These are phyloP conservation scores for Trissolcus brochymenae DNA, from an alignment of 2,888 invertebrate genomes.

Conservation along the genomic window DNA sequence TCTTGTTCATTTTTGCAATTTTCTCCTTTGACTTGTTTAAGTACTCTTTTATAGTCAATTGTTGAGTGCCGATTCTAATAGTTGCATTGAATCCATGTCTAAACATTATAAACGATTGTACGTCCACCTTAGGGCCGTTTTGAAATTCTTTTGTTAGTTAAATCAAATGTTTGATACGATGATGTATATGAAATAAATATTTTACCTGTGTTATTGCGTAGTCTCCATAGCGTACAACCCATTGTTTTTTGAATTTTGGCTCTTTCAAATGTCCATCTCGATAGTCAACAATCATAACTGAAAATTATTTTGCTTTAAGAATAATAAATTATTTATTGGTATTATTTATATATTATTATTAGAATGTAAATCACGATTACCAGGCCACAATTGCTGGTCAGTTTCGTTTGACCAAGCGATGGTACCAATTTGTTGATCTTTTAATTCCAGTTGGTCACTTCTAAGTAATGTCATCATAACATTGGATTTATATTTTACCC, in stretches of 20 bases:
- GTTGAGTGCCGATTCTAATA: background rate
- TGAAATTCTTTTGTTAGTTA: background rate
- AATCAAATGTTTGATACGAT: background rate
- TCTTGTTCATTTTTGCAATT: constrained; percentile 6
- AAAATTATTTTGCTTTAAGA: background rate
- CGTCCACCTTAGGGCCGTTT: background rate
- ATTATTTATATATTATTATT: too few relatives aligned
- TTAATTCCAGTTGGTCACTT: constrained; percentile 63
- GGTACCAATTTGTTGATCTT: constrained; percentile 68
- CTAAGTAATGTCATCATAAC: constrained; percentile 1
- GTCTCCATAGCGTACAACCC: constrained; percentile 74
- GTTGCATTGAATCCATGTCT: background rate
- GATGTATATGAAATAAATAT: background rate
- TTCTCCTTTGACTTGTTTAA: constrained; percentile 33
- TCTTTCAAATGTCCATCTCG: constrained; percentile 69
- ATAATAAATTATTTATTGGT: background rate
- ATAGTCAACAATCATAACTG: constrained; percentile 70
- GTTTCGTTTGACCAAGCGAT: constrained; percentile 71
- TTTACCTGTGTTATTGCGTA: constrained; percentile 69
- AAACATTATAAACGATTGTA: background rate
- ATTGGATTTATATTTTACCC: too few relatives aligned
- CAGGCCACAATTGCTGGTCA: constrained; percentile 72
- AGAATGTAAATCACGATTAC: constrained; percentile 56
- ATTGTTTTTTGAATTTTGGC: constrained; percentile 69
- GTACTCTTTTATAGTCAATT: constrained; percentile 56